A percentile compares a stretch with the other conserved stretches of the same genome.
These are phyloP conservation scores for Stylophora pistillata DNA, from an alignment of 64 coral and sea anemone genomes.

Conservation along the genomic window DNA sequence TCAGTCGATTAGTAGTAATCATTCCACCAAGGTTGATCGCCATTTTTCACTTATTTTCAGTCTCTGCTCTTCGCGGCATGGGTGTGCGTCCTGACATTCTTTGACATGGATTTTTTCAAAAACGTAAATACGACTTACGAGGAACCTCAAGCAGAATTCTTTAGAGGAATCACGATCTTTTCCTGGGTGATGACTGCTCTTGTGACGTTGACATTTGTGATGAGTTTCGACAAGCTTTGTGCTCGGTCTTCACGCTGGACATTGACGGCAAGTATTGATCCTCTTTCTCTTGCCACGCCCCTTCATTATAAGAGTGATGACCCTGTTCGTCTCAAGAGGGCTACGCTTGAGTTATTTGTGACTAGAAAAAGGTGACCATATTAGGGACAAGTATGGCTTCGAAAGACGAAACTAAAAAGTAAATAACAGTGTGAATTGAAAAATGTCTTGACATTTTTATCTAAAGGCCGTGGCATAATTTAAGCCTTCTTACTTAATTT, in stretches of 20 bases:
- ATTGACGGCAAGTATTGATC: background rate
- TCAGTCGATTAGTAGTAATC: too few species aligned
- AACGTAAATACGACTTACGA: background rate
- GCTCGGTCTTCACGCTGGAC: constrained; percentile 21
- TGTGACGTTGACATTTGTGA: background rate
- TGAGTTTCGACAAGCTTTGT: constrained; percentile 31
- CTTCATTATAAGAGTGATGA: background rate
- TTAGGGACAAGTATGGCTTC: too few species aligned
- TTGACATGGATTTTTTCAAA: background rate
- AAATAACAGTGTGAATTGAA: too few species aligned
- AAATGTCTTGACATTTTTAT: too few species aligned
- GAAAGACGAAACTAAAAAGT: too few species aligned
- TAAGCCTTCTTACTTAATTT: too few species aligned
- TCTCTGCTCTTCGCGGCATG: constrained; percentile 7
- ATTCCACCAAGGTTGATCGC: too few species aligned
- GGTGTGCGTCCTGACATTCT: constrained; percentile 10
- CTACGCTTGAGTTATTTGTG: too few species aligned
- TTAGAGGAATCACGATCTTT: constrained; percentile 13
- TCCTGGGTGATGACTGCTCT: constrained; percentile 16
- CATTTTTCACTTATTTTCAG: background rate
- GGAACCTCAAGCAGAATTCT: background rate
- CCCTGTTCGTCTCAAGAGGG: background rate
- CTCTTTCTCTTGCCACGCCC: background rate
- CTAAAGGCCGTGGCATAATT: too few species aligned
- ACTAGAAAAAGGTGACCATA: too few species aligned